A percentile compares a stretch with the other conserved stretches of the same genome.
Evolutionary conservation across 2,113 vertebrate species (phyloP).

Genomic region (Elanoides forficatus): DNA sequence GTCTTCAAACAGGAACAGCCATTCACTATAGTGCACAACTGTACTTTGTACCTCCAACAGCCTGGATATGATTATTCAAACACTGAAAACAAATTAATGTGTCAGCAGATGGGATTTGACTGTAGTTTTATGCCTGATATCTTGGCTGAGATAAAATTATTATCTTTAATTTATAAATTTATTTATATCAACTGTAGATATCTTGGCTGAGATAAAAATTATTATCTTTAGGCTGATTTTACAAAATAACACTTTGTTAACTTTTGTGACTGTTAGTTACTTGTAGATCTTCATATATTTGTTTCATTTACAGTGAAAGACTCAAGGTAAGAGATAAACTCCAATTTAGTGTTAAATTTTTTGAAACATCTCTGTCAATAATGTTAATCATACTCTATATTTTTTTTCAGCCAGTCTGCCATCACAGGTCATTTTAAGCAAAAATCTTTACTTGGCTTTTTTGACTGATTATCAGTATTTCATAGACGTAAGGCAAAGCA

Average conservation of each 20-base stretch:
- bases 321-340: not conserved
- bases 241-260: not conserved
- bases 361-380: not conserved
- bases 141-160: not conserved
- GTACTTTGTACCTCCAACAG: not conserved
- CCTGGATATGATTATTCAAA: not conserved
- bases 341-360: not conserved
- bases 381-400: not conserved
- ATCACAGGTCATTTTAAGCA: not conserved
- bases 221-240: not conserved
- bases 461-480: not conserved
- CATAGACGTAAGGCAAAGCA: not conserved
- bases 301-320: not conserved
- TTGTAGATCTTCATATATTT: not conserved
- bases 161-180: too few species aligned
- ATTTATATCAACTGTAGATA: not conserved
- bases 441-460: not conserved
- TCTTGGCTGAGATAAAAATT: not conserved
- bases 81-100: not conserved
- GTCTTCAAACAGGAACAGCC: not conserved
- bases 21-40: not conserved
- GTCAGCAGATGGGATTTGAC: not conserved
- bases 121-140: not conserved
- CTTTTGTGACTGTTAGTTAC: not conserved
- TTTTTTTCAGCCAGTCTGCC: not conserved